Evolutionary conservation across 2,113 vertebrate genomes (phyloP), one percentile per base, ranked within the genome.

Genomic region (Cynocephalus volans): DNA sequence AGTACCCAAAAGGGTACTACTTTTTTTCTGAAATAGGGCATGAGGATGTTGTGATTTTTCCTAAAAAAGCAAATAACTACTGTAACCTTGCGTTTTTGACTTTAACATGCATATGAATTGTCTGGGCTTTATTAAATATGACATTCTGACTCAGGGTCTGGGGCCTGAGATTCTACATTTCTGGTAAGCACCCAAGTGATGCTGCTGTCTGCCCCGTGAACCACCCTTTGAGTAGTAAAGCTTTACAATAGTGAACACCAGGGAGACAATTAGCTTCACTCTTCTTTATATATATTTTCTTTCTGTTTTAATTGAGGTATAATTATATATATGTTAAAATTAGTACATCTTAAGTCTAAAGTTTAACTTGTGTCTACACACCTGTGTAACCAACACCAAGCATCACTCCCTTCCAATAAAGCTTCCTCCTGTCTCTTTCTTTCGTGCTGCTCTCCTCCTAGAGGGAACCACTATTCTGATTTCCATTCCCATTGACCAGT

Each of bases 231-330:
- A 65, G 8, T 24, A 58, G 23, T 31, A 80, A 96, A 6, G 3
- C 26, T 96, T 77, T 72, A 12, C 21, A 62, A 88, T 8, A 50
- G 0, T 24, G 90, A 97, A 85, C 82, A 94, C 81, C 70, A 98
- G 84, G 98, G 97, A 97, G 82, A 96, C 8, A 96, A 98, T 98
- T 94, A 97, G 85, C 50, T 96, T 96, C 85, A 96, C 96, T 95
- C 97, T 90, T 96, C 56, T 52, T 5, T 93, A 95, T 72, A 93
- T 96, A 90, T 96, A 41, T 18, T 31, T 77, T 72, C 13, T 80
- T 89, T 75, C 50, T 15, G 18, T 33, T 87, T 82, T 64, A 70
- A 70, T 64, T 58, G 19, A 70, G 19, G 12, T 58, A 70, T 79
- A 72, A 65, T 83, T 19, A 58, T 0, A 1, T 73, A 31, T 26